Base-by-base conservation (phyloP, 2,113 vertebrate species). In the Rhinolophus sinicus region DNA sequence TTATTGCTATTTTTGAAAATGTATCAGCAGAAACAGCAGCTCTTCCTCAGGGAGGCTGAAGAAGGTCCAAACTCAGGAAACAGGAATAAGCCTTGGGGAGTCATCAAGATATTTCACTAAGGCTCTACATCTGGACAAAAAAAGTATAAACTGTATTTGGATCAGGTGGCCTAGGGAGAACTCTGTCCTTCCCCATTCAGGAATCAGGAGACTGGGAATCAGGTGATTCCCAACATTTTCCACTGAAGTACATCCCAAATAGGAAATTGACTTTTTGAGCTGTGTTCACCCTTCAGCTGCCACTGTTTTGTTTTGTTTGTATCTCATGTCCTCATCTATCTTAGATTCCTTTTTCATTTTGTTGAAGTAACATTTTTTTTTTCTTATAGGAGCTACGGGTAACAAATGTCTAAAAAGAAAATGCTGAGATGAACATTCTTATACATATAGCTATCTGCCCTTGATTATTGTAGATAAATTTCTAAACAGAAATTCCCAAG, bases 301-400 rank as follows among this genome's bases (percentile, higher is more conserved):
- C 28, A 67, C 86, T 65, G 13, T 82, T 92, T 56, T 78, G 19
- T 56, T 78, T 56, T 24, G 19, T 87, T 88, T 89, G 10, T 88
- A 58, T 81, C 44, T 80, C 30, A 33, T 84, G 40, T 69, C 35
- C 56, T 84, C 38, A 38, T 88, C 60, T 83, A 16, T 76, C 62
- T 73, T 84, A 80, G 15, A 19, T 80, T 69, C 10, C 40, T n/a
- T 73, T 64, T 93, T 56, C 30, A 85, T 95, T 88, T 94, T 73
- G 16, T 93, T 83, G 15, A 88, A 69, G 77, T 84, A 67, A 75
- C 24, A 72, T 78, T 96, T 77, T 88, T 96, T 77, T 88, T 80
- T 82, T 62, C 82, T 65, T 80, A 40, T 28, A 78, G 56, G 69
- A 84, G 65, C 47, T 26, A 24, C 82, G 13, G 30, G 10, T 88